Evolutionary conservation across 2,113 vertebrate species (phyloP).

Genomic region (Nerophis ophidion): DNA sequence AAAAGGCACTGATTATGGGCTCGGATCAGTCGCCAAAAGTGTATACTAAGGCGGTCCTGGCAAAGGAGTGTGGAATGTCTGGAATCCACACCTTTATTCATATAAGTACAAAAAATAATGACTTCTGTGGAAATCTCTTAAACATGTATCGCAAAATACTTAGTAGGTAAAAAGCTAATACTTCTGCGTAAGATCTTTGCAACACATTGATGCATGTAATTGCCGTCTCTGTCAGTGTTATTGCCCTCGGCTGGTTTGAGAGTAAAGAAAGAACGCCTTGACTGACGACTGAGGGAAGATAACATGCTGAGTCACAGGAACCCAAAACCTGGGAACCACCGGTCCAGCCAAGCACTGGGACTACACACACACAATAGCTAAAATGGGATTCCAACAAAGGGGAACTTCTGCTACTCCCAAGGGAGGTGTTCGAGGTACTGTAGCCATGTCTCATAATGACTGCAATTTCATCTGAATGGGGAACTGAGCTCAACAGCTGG

Average conservation of each 20-base stretch:
- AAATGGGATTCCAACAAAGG: conserved; percentile 64
- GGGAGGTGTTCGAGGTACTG: conserved; percentile 61
- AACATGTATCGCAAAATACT: too few species aligned
- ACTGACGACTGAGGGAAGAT: conserved; percentile 52
- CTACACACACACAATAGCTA: conserved; percentile 67
- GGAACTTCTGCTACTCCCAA: conserved; percentile 59
- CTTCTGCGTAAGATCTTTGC: conserved; percentile 46
- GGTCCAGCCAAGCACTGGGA: conserved; percentile 68
- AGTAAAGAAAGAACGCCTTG: conserved; percentile 56
- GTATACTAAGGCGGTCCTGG: too few species aligned
- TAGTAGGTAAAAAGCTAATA: too few species aligned
- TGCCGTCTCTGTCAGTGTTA: conserved; percentile 57
- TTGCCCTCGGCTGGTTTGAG: conserved; percentile 56
- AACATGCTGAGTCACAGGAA: conserved; percentile 73
- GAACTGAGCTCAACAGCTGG: conserved; percentile 50
- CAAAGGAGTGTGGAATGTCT: too few species aligned
- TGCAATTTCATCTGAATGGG: conserved; percentile 56
- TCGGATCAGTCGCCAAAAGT: too few species aligned
- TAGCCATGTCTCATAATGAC: conserved; percentile 64
- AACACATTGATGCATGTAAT: conserved; percentile 58
- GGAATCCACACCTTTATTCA: too few species aligned
- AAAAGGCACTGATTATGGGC: too few species aligned
- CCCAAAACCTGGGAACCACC: conserved; percentile 76
- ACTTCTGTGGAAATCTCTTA: too few species aligned
- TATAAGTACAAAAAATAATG: too few species aligned